Conservation (phyloP, 1,140 invertebrate genomes). For the Drosophila bipectinata region DNA sequence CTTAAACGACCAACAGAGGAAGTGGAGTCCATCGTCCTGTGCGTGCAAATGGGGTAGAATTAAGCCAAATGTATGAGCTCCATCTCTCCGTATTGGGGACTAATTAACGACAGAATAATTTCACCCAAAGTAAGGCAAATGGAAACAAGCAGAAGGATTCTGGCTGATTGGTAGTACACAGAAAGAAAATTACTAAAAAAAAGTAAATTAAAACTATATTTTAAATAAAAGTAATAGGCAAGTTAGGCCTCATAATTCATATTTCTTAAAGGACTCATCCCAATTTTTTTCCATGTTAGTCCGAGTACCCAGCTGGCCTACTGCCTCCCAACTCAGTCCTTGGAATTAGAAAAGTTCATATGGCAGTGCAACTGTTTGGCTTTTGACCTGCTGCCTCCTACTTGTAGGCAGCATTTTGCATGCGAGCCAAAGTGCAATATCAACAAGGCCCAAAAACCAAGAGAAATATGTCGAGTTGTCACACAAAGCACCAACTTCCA, state of each 20-base stretch:
- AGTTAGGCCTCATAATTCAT: no score
- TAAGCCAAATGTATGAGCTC: constrained; percentile 65
- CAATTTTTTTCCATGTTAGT: neutral
- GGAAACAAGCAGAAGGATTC: constrained; percentile 33
- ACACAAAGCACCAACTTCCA: constrained; percentile 62
- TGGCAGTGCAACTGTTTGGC: constrained; percentile 75
- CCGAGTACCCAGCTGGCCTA: neutral
- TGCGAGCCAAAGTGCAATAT: constrained; percentile 79
- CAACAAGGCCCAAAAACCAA: constrained; percentile 56
- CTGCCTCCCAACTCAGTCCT: constrained; percentile 12
- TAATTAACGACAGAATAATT: constrained; percentile 82
- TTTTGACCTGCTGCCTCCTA: constrained; percentile 51
- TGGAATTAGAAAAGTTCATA: constrained; percentile 77
- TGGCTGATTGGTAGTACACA: constrained; percentile 5
- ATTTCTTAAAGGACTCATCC: no score
- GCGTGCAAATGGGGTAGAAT: constrained; percentile 74
- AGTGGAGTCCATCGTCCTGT: constrained; percentile 10
- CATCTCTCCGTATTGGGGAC: constrained; percentile 53
- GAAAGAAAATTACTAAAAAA: neutral
- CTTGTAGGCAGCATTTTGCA: constrained; percentile 65
- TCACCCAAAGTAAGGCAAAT: constrained; percentile 59
- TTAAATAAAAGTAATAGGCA: no score
- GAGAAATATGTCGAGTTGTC: constrained; percentile 70
- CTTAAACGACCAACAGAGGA: constrained; percentile 40
- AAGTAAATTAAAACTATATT: neutral